A percentile compares a stretch with the other conserved stretches of the same genome.
Evolutionary conservation across 2,113 vertebrate genomes (phyloP).

Genomic region (Neolamprologus modestus): DNA sequence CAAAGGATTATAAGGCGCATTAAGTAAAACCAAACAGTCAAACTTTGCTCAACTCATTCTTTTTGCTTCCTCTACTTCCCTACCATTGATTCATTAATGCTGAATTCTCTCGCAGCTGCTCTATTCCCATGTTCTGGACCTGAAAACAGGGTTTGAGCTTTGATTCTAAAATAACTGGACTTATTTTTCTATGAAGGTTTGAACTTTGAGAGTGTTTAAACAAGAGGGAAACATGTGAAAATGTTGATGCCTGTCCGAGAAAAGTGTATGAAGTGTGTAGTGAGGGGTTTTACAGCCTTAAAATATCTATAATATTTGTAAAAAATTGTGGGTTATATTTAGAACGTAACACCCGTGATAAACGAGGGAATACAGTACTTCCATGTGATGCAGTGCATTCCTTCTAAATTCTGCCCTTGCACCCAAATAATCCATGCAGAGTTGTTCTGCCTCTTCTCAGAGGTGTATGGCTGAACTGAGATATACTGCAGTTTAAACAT

Average conservation of each 20-base stretch:
- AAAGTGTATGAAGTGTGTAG: neutral
- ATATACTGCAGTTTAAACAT: neutral
- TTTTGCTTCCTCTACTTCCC: neutral
- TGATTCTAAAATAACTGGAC: neutral
- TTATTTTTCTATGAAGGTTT: neutral
- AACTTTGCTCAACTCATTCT: neutral
- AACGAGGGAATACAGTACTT: neutral
- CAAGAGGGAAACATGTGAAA: neutral
- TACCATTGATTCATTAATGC: neutral
- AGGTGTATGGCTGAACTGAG: neutral
- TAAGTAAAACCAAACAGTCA: neutral
- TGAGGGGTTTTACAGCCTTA: neutral
- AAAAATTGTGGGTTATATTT: neutral
- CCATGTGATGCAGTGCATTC: neutral
- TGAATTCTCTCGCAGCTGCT: neutral
- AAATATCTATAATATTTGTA: neutral
- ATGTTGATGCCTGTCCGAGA: neutral
- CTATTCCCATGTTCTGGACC: neutral
- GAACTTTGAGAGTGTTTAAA: neutral
- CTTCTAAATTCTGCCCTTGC: neutral
- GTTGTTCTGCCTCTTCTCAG: neutral
- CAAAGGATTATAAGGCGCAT: neutral
- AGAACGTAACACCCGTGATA: neutral
- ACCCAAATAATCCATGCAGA: neutral
- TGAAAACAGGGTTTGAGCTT: neutral